These are phyloP conservation scores for Thripadectes ignobilis DNA, from an alignment of 2,797 vertebrate genomes.

Conservation along the genomic window DNA sequence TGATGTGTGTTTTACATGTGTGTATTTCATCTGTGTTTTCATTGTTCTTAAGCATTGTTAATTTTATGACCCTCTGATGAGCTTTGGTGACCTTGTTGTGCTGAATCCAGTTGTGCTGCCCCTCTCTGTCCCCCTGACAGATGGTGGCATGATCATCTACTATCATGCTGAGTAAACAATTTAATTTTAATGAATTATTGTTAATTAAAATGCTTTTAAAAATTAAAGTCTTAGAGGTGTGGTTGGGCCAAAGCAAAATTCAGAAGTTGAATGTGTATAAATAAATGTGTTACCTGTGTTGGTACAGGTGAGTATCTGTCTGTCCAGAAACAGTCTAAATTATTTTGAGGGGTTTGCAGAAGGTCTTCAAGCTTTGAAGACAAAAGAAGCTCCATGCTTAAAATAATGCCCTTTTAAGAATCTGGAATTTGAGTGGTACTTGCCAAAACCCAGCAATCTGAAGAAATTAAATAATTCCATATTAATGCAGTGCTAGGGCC, in stretches of 20 bases:
- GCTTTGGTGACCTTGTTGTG: not conserved
- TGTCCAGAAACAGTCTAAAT: not conserved
- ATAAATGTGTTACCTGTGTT: not conserved
- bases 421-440: not conserved
- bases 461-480: not conserved
- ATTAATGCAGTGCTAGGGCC: not conserved
- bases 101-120: not conserved
- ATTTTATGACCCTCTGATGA: not conserved
- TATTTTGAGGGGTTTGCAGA: not conserved
- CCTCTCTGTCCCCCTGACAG: not conserved
- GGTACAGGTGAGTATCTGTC: not conserved
- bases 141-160: not conserved
- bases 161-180: not conserved
- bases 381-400: not conserved
- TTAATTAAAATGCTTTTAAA: not conserved
- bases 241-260: not conserved
- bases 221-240: not conserved
- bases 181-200: not conserved
- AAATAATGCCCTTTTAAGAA: not conserved
- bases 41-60: not conserved
- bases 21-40: not conserved
- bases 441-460: not conserved
- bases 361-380: not conserved
- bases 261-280: not conserved
- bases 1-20: not conserved